These are phyloP conservation scores for Tokudaia muenninki DNA, from an alignment of 2,797 vertebrate species.

Conservation along the genomic window DNA sequence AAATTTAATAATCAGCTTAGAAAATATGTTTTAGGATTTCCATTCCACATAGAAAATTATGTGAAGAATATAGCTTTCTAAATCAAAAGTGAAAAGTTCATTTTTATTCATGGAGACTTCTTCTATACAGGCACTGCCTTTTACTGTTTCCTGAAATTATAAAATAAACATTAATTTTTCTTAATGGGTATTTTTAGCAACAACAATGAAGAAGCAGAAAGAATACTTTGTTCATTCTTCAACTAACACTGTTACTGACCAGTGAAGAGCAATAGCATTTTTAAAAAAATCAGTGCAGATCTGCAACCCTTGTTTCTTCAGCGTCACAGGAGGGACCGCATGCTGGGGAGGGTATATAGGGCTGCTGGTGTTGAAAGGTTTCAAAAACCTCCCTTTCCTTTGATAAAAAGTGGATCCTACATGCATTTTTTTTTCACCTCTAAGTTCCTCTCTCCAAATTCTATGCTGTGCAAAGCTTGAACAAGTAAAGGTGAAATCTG, in stretches of 20 bases:
- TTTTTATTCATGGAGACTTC: conserved; percentile 60
- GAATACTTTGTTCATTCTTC: conserved; percentile 62
- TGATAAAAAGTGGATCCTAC: conserved; percentile 53
- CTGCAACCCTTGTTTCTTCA: conserved; percentile 21
- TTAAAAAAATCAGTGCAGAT: neutral
- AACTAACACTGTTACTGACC: conserved; percentile 39
- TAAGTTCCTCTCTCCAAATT: conserved; percentile 43
- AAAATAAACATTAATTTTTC: conserved; percentile 72
- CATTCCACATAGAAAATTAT: conserved; percentile 46
- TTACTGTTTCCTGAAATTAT: conserved; percentile 67
- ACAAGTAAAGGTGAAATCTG: conserved; percentile 35
- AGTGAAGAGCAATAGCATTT: conserved; percentile 46
- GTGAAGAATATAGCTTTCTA: conserved; percentile 52
- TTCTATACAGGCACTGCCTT: conserved; percentile 16
- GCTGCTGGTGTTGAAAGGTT: conserved; percentile 49
- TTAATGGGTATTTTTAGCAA: conserved; percentile 63
- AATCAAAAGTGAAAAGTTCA: conserved; percentile 55
- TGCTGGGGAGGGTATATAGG: conserved; percentile 13
- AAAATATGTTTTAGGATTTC: conserved; percentile 56
- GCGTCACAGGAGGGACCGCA: conserved; percentile 17
- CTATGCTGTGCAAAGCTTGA: conserved; percentile 9
- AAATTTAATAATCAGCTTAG: conserved; percentile 57
- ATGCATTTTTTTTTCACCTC: neutral
- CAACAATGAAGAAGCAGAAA: conserved; percentile 47
- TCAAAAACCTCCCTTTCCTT: conserved; percentile 59